Conservation (phyloP, 2,113 vertebrate genomes). For the Melanostigma gelatinosum region DNA sequence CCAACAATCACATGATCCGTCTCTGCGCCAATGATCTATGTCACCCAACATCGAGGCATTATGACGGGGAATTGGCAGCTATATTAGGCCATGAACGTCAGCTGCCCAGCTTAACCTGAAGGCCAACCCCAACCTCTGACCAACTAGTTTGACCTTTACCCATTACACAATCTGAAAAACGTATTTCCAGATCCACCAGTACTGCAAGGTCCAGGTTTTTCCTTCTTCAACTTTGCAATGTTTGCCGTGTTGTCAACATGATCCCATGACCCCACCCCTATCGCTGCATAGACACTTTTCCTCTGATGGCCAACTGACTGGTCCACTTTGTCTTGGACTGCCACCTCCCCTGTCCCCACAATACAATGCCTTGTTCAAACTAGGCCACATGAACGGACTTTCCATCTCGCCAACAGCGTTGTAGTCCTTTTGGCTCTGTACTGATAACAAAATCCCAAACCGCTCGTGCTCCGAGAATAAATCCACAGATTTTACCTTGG, state of each 20-base stretch:
- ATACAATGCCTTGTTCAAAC: slow-evolving; percentile 73
- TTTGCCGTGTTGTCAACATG: slow-evolving; percentile 12
- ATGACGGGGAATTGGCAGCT: slow-evolving; percentile 22
- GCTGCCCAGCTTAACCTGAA: slow-evolving; percentile 26
- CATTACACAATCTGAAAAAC: background rate
- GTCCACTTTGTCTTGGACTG: slow-evolving; percentile 62
- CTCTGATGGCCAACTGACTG: slow-evolving; percentile 52
- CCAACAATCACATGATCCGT: slow-evolving; percentile 41
- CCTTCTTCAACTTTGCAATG: background rate
- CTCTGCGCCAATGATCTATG: slow-evolving; percentile 5
- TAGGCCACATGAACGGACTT: slow-evolving; percentile 71
- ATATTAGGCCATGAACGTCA: slow-evolving; percentile 39
- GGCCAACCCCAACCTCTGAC: background rate
- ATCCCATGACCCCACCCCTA: background rate
- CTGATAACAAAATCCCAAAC: slow-evolving; percentile 64
- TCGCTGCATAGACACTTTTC: slow-evolving; percentile 15
- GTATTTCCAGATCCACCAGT: background rate
- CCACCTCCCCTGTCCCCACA: slow-evolving; percentile 58
- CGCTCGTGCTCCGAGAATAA: slow-evolving; percentile 24
- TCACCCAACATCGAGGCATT: slow-evolving; percentile 1
- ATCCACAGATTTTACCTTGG: background rate
- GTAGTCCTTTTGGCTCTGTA: slow-evolving; percentile 51
- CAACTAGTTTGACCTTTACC: background rate
- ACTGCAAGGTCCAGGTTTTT: background rate
- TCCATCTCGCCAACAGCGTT: slow-evolving; percentile 41